Evolutionary conservation across 2,888 invertebrate species (phyloP).

Genomic region (Neoaliturus tenellus): DNA sequence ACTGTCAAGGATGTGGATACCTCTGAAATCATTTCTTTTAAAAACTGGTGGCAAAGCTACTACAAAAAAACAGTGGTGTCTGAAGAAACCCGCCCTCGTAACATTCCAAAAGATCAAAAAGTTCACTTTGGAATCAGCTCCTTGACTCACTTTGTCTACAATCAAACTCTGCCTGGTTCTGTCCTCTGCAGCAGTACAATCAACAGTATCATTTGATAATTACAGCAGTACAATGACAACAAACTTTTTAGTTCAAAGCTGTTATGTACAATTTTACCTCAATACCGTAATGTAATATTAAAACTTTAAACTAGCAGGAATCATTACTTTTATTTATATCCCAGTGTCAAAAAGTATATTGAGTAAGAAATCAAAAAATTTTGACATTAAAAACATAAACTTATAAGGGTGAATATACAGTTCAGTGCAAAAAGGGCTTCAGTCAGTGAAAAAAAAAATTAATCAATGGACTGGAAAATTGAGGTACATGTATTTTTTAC

Average conservation of each 20-base stretch:
- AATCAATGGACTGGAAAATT: background rate
- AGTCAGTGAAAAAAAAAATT: background rate
- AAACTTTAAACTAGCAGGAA: background rate
- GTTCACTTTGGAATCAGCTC: background rate
- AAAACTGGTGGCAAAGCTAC: constrained; percentile 60
- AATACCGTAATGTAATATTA: background rate
- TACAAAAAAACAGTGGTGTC: constrained; percentile 60
- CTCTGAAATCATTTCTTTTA: constrained; percentile 58
- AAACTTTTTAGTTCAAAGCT: background rate
- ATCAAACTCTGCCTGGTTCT: background rate
- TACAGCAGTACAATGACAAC: background rate
- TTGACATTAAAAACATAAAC: background rate
- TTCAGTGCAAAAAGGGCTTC: background rate
- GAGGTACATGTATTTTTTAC: background rate
- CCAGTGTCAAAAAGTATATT: background rate
- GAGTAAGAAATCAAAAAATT: background rate
- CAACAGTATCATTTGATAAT: constrained; percentile 40
- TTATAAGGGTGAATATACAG: background rate
- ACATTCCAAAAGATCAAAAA: constrained; percentile 26
- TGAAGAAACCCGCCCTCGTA: constrained; percentile 43
- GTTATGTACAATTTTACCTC: background rate
- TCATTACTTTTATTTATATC: constrained; percentile 1
- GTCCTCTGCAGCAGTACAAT: constrained; percentile 36
- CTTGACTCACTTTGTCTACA: background rate
- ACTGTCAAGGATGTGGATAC: constrained; percentile 57